phyloP scores from a whole-genome alignment of 2,888 invertebrate genomes.

The Tineola bisselliella region DNA sequence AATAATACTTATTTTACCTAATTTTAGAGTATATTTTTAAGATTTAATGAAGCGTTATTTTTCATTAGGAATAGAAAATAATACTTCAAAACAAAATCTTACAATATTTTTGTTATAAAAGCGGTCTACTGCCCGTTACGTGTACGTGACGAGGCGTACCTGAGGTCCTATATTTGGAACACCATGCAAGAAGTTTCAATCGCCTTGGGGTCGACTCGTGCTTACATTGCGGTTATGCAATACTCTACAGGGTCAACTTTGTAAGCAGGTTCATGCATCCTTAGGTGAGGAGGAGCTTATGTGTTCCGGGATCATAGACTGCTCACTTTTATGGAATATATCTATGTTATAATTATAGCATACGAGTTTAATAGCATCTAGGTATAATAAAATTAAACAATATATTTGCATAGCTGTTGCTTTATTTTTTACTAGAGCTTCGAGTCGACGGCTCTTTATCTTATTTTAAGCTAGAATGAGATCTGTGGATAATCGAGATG shows the following conservation, averaged over 20 bases:
- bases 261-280: conserved; percentile 17
- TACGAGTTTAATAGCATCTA: too few species aligned
- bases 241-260: conserved; percentile 14
- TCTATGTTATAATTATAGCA: too few species aligned
- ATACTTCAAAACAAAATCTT: neutral
- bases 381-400: too few species aligned
- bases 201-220: conserved; percentile 26
- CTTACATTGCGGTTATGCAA: conserved; percentile 26
- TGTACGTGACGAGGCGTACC: conserved; percentile 33
- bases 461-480: too few species aligned
- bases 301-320: conserved; percentile 1
- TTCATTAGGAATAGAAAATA: neutral
- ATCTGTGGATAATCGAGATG: too few species aligned
- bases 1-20: conserved; percentile 5
- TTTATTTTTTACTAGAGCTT: too few species aligned
- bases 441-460: too few species aligned
- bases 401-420: too few species aligned
- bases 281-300: conserved; percentile 6
- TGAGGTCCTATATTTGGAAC: conserved; percentile 27
- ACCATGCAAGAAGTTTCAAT: conserved; percentile 20
- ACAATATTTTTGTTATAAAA: neutral
- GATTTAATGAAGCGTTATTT: neutral
- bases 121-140: conserved; percentile 14
- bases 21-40: neutral
- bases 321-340: neutral